These are phyloP conservation scores for Hiodon tergisus DNA, from an alignment of 2,113 vertebrate genomes.

Conservation along the genomic window DNA sequence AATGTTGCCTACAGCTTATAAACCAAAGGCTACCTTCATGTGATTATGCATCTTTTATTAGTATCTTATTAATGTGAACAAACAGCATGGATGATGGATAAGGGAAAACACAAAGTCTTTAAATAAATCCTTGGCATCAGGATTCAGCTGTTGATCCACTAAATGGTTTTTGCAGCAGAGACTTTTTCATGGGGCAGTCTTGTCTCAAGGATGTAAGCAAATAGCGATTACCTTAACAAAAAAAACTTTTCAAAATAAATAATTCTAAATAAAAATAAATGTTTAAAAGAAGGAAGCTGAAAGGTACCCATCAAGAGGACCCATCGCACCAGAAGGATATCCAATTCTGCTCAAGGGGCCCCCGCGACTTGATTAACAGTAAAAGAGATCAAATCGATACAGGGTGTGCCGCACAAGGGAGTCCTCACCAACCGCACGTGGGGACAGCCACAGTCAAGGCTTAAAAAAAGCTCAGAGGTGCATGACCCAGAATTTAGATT, in stretches of 20 bases:
- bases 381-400: background rate
- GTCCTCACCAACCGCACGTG: too few relatives aligned
- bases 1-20: too few relatives aligned
- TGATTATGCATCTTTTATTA: too few relatives aligned
- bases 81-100: too few relatives aligned
- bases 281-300: background rate
- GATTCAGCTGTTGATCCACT: background rate
- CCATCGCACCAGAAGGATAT: background rate
- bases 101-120: too few relatives aligned
- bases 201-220: background rate
- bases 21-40: too few relatives aligned
- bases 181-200: background rate
- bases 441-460: too few relatives aligned
- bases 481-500: too few relatives aligned
- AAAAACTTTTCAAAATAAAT: background rate
- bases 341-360: background rate
- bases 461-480: too few relatives aligned
- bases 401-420: background rate
- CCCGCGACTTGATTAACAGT: background rate
- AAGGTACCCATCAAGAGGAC: background rate
- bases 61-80: too few relatives aligned
- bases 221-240: background rate
- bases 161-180: background rate
- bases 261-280: too few relatives aligned
- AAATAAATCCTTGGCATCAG: background rate